Base-by-base conservation (phyloP, 2,113 vertebrate species). In the Passerina amoena region DNA sequence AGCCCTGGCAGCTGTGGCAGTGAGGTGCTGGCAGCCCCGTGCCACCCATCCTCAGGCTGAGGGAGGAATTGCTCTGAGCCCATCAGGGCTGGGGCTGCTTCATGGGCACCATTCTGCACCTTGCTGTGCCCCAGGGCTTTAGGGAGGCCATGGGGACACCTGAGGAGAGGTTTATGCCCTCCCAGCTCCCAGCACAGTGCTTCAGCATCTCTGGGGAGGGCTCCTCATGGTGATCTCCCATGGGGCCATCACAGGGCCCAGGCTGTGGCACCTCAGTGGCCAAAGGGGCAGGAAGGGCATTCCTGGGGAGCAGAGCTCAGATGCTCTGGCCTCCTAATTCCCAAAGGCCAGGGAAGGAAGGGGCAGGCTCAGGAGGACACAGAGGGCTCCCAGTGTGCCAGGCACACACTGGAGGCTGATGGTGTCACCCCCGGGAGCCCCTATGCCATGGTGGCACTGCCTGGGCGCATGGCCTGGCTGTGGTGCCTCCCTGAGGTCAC, bases 381-480 rank as follows among this genome's bases (percentile, higher is more conserved):
- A 31, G 23, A 28, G 38, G 27, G 42, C 25, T 66, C 82, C 37
- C 1, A 13, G 38, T 38, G 38, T 38, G 38, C 38, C 38, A 38
- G 38, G 38, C 38, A 38, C 38, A 38, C 38, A 38, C 10, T 9
- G 38, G 38, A 38, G 38, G 38, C 12, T 44, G 37, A 24, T 44
- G 14, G 2, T 20, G 8, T 33, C 71, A 50, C 47, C 31, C 51
- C 7, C n/a, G 4, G 24, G 51, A 24, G 11, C 33, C 57, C 18
- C 21, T 76, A 38, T 88, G 23, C 48, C 33, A 3, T 0, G 0
- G 23, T 66, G 64, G 24, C 70, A 8, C 3, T 48, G 54, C 28
- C 51, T 0, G 2, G 12, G 35, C 6, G 5, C 35, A 17, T 2
- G 19, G 65, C 11, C 15, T 35, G 53, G 16, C 80, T 2, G 1